Conservation (phyloP, 92 coral and sea anemone genomes). For the Porites divaricata region DNA sequence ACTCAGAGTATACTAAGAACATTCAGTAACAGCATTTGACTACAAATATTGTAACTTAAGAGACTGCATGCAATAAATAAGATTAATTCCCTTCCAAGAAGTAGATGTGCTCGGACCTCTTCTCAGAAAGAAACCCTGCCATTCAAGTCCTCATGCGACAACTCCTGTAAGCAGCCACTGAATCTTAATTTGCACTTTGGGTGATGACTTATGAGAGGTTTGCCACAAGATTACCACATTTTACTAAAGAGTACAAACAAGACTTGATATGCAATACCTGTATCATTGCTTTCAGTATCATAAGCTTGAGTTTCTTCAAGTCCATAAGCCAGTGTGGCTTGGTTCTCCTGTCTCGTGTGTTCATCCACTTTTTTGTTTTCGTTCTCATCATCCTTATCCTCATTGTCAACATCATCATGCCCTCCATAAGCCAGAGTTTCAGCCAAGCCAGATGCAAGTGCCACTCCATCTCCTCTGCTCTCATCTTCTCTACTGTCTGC, state of each 20-base stretch:
- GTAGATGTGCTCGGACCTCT: too few relatives aligned
- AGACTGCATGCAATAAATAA: too few relatives aligned
- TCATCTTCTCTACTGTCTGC: background rate
- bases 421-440: conserved; percentile 29
- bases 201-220: too few relatives aligned
- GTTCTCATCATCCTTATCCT: background rate
- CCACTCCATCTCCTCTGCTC: conserved; percentile 17
- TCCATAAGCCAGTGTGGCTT: conserved; percentile 15
- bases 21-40: too few relatives aligned
- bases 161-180: too few relatives aligned
- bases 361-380: background rate
- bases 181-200: too few relatives aligned
- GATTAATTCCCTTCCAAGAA: too few relatives aligned
- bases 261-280: background rate
- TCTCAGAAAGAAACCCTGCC: too few relatives aligned
- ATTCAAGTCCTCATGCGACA: too few relatives aligned
- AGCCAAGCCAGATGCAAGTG: conserved; percentile 6
- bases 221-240: too few relatives aligned
- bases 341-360: background rate
- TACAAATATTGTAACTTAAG: too few relatives aligned
- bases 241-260: background rate
- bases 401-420: conserved; percentile 8
- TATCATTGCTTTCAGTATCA: background rate
- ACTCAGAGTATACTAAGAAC: too few relatives aligned
- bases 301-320: conserved; percentile 33